A percentile compares a stretch with the other conserved stretches of the same genome.
Conservation (phyloP, 2,888 invertebrate genomes). For the Ceramica pisi region DNA sequence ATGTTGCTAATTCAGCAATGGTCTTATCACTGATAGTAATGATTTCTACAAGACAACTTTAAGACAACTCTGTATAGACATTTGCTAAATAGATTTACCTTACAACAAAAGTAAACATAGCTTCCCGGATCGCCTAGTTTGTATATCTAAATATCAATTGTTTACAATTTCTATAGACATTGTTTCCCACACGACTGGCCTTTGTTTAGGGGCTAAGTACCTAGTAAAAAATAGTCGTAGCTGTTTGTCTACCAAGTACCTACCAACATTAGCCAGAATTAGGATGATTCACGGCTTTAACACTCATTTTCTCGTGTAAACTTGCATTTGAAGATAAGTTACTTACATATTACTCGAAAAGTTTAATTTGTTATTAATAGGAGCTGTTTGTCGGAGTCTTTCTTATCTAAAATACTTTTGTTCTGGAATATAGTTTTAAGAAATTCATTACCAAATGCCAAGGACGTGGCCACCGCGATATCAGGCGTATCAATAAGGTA, state of each 20-base stretch:
- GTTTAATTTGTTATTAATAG: background rate
- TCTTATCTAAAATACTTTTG: background rate
- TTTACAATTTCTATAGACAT: slow-evolving; percentile 32
- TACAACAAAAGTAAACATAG: background rate
- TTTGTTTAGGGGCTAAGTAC: slow-evolving; percentile 62
- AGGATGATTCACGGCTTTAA: slow-evolving; percentile 55
- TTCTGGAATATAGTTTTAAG: background rate
- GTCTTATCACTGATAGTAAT: background rate
- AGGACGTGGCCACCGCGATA: background rate
- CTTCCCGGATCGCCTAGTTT: slow-evolving; percentile 10
- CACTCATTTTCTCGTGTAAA: slow-evolving; percentile 51
- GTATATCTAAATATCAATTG: slow-evolving; percentile 27
- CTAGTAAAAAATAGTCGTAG: slow-evolving; percentile 42
- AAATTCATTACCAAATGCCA: background rate
- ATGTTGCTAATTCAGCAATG: background rate
- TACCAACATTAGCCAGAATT: slow-evolving; percentile 50
- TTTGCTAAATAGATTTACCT: background rate
- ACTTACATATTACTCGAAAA: slow-evolving; percentile 8
- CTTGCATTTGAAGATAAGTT: slow-evolving; percentile 2
- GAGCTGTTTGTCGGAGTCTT: background rate
- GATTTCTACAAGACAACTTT: background rate
- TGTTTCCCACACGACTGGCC: slow-evolving; percentile 64
- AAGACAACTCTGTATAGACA: background rate
- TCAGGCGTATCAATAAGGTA: background rate
- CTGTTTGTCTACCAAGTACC: slow-evolving; percentile 6